Evolutionary conservation across 2,888 invertebrate species (phyloP), one percentile per base, ranked within the genome.

Genomic region (Palloptera scutellata): DNA sequence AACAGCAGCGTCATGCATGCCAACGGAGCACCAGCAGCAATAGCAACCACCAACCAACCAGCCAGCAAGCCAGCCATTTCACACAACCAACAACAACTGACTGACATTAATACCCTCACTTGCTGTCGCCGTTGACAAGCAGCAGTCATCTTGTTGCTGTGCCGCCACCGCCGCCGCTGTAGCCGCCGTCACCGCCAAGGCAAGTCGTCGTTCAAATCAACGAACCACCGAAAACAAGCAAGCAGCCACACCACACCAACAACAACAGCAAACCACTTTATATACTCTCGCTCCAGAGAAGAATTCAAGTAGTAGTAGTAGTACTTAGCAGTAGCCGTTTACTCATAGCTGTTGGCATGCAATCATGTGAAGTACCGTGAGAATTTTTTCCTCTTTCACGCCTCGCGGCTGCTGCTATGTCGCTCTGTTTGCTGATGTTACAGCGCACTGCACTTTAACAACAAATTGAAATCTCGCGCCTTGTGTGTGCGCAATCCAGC

Each of bases 191-290:
- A 64, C 64, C 57, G 64, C 59, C 64, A 59, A 52, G 30, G 30
- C 30, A 30, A 30, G 30, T 30, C 30, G 30, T 30, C 30, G 30
- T 30, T 30, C 64, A 57, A 57, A 58, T 40, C 15, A 30, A 19
- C 59, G 63, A 30, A 20, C 42, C 17, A 59, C 52, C 42, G 57
- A 42, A 54, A 57, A 48, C 59, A 57, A 68, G 66, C 70, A 71
- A 69, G 67, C 66, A 61, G 55, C 42, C 66, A 61, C 52, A 45
- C 41, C 51, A 52, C n/a, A 51, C 48, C 45, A 48, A 64, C 51
- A 30, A 30, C 30, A 30, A 30, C 30, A 30, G 6, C 6, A 30
- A 30, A 30, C 30, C 30, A 30, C 30, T 30, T 30, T 30, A 30
- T 30, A 30, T 30, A 30, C 30, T 30, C 6, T 30, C 30, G 30